These are phyloP conservation scores for Hycleus phaleratus DNA, from an alignment of 1,140 invertebrate genomes.

Conservation along the genomic window DNA sequence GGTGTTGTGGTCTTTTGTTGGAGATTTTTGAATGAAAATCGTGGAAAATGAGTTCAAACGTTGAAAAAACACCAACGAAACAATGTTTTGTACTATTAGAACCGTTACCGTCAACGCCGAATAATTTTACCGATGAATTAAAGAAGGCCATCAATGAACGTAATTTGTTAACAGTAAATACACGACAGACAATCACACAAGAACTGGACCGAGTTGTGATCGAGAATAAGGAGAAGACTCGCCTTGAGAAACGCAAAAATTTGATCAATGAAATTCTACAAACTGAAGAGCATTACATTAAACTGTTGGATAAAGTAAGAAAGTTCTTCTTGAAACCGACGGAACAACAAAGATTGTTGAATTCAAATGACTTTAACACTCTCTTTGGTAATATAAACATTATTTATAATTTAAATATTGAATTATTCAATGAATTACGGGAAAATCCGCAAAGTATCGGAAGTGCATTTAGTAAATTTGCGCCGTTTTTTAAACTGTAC, in stretches of 20 bases:
- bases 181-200: slow-evolving; percentile 49
- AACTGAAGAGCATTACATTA: slow-evolving; percentile 63
- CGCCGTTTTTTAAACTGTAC: slow-evolving; percentile 71
- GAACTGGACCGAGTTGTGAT: slow-evolving; percentile 45
- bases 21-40: too few relatives aligned
- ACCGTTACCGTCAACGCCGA: slow-evolving; percentile 27
- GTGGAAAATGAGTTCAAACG: too few relatives aligned
- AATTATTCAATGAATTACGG: slow-evolving; percentile 56
- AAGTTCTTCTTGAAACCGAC: slow-evolving; percentile 63
- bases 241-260: slow-evolving; percentile 45
- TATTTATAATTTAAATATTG: slow-evolving; percentile 63
- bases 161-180: slow-evolving; percentile 55
- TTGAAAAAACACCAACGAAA: too few relatives aligned
- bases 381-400: slow-evolving; percentile 66
- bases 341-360: slow-evolving; percentile 49
- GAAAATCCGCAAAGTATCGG: slow-evolving; percentile 53
- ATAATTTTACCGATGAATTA: slow-evolving; percentile 51
- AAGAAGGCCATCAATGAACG: slow-evolving; percentile 51
- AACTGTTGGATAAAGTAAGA: slow-evolving; percentile 59
- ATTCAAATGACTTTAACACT: slow-evolving; percentile 42
- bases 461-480: slow-evolving; percentile 59
- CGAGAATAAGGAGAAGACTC: slow-evolving; percentile 40
- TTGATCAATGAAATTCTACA: slow-evolving; percentile 59
- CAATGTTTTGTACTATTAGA: too few relatives aligned
- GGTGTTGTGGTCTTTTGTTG: too few relatives aligned